Evolutionary conservation across 2,113 vertebrate species (phyloP).

Genomic region (Lampris megalopsis): DNA sequence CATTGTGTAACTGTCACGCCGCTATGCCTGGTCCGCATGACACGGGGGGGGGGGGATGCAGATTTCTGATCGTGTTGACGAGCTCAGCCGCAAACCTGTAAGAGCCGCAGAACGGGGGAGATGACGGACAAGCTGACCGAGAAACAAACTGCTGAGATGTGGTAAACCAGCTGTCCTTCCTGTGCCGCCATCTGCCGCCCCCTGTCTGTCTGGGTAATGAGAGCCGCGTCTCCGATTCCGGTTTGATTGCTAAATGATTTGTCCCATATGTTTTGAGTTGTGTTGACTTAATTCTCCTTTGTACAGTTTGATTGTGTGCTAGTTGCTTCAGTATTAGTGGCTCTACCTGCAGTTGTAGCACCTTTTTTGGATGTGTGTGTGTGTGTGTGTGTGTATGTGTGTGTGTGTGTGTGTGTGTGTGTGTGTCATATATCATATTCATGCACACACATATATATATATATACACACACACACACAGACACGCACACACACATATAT

Average conservation of each 20-base stretch:
- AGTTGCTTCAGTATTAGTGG: neutral
- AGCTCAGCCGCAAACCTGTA: constrained; percentile 38
- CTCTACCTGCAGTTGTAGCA: too few species aligned
- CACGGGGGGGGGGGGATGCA: constrained; percentile 34
- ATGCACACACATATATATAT: too few species aligned
- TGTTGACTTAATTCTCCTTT: neutral
- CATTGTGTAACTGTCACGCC: neutral
- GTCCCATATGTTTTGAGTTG: constrained; percentile 52
- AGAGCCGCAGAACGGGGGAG: constrained; percentile 36
- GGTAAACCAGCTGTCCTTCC: constrained; percentile 65
- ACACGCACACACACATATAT: too few species aligned
- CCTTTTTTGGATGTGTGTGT: too few species aligned
- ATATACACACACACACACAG: too few species aligned
- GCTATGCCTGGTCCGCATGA: constrained; percentile 12
- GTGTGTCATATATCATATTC: too few species aligned
- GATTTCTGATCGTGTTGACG: constrained; percentile 61
- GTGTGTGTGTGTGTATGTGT: too few species aligned
- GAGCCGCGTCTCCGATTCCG: constrained; percentile 25
- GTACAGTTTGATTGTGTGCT: too few species aligned
- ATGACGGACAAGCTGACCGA: constrained; percentile 70
- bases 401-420: too few species aligned
- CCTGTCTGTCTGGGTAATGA: constrained; percentile 63
- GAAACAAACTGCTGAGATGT: constrained; percentile 58
- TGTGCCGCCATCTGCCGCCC: constrained; percentile 63
- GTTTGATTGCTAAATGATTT: constrained; percentile 51